phyloP scores from a whole-genome alignment of 2,888 invertebrate species.

The Stenodera caucasica region DNA sequence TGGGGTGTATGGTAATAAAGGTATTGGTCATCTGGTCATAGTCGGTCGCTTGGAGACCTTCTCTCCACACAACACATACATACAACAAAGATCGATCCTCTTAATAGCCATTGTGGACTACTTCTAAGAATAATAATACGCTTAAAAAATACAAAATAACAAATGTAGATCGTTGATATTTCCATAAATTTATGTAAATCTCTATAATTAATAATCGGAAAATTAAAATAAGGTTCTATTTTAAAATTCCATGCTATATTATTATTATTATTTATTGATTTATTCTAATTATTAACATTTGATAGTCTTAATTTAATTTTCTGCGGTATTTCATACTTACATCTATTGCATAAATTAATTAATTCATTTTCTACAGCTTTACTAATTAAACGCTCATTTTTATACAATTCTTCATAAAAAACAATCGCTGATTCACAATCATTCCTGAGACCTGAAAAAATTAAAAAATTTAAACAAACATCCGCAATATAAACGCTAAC shows the following conservation, averaged over 20 bases:
- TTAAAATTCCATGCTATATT: not conserved
- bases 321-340: slow-evolving; percentile 32
- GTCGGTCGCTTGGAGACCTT: slow-evolving; percentile 48
- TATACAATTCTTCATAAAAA: slow-evolving; percentile 59
- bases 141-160: slow-evolving; percentile 12
- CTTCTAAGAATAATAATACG: slow-evolving; percentile 22
- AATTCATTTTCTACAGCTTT: slow-evolving; percentile 51
- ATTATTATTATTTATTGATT: not conserved
- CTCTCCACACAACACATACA: slow-evolving; percentile 34
- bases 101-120: slow-evolving; percentile 18
- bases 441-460: slow-evolving; percentile 58
- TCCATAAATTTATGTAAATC: slow-evolving; percentile 13
- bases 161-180: slow-evolving; percentile 7
- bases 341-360: slow-evolving; percentile 25
- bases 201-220: too few relatives aligned
- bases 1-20: slow-evolving; percentile 40
- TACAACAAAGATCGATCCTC: slow-evolving; percentile 43
- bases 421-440: slow-evolving; percentile 55
- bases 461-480: slow-evolving; percentile 8
- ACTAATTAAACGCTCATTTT: slow-evolving; percentile 54
- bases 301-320: not conserved
- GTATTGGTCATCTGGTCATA: slow-evolving; percentile 49
- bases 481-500: not conserved
- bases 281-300: slow-evolving; percentile 1
- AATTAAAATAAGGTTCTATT: too few relatives aligned